phyloP scores from a whole-genome alignment of 2,797 vertebrate genomes.

The Hybognathus amarus region DNA sequence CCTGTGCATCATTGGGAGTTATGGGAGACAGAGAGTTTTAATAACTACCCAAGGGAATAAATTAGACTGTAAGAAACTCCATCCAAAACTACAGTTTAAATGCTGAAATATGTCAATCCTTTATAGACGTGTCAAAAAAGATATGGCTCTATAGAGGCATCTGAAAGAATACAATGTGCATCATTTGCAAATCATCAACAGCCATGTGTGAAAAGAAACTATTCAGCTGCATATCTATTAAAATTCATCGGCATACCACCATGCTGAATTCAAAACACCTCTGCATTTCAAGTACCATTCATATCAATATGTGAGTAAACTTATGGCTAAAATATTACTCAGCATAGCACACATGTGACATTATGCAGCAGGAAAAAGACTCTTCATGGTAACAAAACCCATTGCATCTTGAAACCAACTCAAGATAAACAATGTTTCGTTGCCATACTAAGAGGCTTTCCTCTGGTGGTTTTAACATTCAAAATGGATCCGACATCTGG shows the following conservation, averaged over 20 bases:
- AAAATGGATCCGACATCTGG: constrained; percentile 30
- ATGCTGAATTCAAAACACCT: constrained; percentile 5
- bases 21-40: constrained; percentile 5
- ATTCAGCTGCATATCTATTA: not conserved
- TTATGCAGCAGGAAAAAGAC: not conserved
- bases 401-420: constrained; percentile 19
- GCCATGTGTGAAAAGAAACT: not conserved
- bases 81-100: not conserved
- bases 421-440: constrained; percentile 26
- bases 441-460: constrained; percentile 45
- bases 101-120: constrained; percentile 1
- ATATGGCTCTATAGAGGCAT: not conserved
- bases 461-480: constrained; percentile 22
- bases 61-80: constrained; percentile 16
- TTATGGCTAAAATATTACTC: not conserved
- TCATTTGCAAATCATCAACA: constrained; percentile 8
- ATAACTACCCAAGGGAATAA: constrained; percentile 20
- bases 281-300: not conserved
- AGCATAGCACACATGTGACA: not conserved
- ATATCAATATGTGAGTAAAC: constrained; percentile 5
- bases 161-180: constrained; percentile 4
- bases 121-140: not conserved
- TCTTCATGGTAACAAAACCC: constrained; percentile 9
- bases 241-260: not conserved
- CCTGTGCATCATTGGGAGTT: not conserved